Evolutionary conservation across 2,113 vertebrate species (phyloP).

Genomic region (Numida meleagris): DNA sequence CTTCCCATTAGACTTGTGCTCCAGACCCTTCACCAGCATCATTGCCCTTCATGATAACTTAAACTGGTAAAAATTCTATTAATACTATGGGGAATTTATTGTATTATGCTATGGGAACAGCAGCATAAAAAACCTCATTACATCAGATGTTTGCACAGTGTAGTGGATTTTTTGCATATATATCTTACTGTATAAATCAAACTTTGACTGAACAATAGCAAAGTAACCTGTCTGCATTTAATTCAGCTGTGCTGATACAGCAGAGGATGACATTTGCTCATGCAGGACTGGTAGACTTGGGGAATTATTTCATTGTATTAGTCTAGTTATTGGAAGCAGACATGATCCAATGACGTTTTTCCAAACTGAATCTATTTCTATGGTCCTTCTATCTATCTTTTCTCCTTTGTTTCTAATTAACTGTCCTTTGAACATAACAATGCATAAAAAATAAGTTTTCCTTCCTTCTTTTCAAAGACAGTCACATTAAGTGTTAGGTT

Average conservation of each 20-base stretch:
- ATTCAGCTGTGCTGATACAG: background rate
- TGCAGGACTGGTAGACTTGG: background rate
- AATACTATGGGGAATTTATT: background rate
- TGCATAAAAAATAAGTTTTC: background rate
- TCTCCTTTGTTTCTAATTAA: background rate
- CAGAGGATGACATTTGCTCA: background rate
- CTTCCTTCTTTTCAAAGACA: background rate
- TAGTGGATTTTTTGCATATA: background rate
- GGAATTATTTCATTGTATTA: background rate
- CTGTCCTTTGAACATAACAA: background rate
- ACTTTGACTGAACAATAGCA: background rate
- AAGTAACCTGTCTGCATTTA: background rate
- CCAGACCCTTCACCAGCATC: too few species aligned
- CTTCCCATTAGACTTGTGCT: too few species aligned
- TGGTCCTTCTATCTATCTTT: background rate
- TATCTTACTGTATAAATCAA: background rate
- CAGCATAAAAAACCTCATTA: background rate
- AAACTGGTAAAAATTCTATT: background rate
- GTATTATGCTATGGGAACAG: background rate
- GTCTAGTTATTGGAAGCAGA: background rate
- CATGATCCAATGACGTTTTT: background rate
- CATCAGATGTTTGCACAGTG: background rate
- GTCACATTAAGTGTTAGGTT: background rate
- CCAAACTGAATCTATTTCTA: background rate
- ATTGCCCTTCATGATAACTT: background rate